These are phyloP conservation scores for Leucophora obtusa DNA, from an alignment of 2,888 invertebrate genomes.

Conservation along the genomic window DNA sequence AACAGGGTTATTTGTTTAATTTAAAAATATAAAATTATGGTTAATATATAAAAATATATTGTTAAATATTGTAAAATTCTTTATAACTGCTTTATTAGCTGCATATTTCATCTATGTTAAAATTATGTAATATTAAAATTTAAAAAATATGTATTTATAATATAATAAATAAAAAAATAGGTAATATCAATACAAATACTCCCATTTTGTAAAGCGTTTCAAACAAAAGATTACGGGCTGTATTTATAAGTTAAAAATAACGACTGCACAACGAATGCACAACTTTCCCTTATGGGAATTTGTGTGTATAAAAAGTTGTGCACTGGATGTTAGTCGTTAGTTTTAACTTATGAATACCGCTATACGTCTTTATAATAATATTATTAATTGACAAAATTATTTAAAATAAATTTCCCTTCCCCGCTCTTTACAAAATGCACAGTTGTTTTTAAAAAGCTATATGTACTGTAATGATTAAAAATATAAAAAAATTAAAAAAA, in stretches of 20 bases:
- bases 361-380: no score
- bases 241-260: neutral
- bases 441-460: neutral
- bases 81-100: slow-evolving; percentile 53
- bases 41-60: slow-evolving; percentile 36
- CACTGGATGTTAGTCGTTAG: no score
- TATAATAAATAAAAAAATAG: slow-evolving; percentile 18
- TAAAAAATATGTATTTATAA: slow-evolving; percentile 46
- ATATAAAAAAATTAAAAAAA: slow-evolving; percentile 26
- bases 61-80: slow-evolving; percentile 43
- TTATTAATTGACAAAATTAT: neutral
- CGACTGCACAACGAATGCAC: no score
- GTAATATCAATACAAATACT: slow-evolving; percentile 28
- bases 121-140: slow-evolving; percentile 32
- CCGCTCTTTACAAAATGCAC: slow-evolving; percentile 15
- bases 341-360: no score
- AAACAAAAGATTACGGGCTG: neutral
- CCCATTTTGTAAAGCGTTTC: slow-evolving; percentile 40
- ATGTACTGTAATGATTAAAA: slow-evolving; percentile 6
- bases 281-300: no score
- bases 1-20: slow-evolving; percentile 59
- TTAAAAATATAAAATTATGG: slow-evolving; percentile 48
- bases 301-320: no score
- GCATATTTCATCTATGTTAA: slow-evolving; percentile 40
- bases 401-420: no score